Evolutionary conservation across 2,888 invertebrate genomes (phyloP), one percentile per base, ranked within the genome.

Genomic region (Torymus aiolomorphi): DNA sequence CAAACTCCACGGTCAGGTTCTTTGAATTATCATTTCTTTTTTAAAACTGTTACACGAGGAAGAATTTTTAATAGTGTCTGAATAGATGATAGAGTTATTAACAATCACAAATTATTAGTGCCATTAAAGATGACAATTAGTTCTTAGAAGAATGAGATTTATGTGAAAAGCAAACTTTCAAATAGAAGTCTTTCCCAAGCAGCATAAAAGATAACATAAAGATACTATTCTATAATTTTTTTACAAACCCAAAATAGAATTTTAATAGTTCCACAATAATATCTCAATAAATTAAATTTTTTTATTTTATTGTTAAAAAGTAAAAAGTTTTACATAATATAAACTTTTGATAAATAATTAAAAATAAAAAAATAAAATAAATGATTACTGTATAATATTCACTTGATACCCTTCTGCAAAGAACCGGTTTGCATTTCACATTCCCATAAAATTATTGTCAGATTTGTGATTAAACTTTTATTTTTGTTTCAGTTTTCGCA

Each of bases 401-500:
- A 42, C 5, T 42, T 42, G 8, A 42, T 8, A 42, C 42, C 8
- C 42, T 42, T 8, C 8, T 5, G 42, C 42, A 42, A 42, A 42
- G 42, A 42, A 42, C 42, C 42, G 8, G 4, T 42, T 42, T 8
- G 5, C 8, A 42, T 42, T 42, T 10, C 8, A 1, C 5, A 42
- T 42, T 42, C 8, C 1, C 8, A 42, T 8, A 13, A 18, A 24
- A 20, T 51, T 18, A 51, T 14, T 51, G 20, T 1, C 10, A 72
- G 52, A 51, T 31, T 63, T 72, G 56, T 42, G 12, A 49, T 1
- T 0, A 52, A 2, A n/a, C 1, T 54, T 61, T 76, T 42, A 42
- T 42, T 82, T 56, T 62, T 74, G 51, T 86, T 85, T 3, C 84
- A 91, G 91, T 91, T 91, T 84, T 87, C 90, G 18, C 90, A 90